A percentile compares a stretch with the other conserved stretches of the same genome.
These are phyloP conservation scores for Watsonalla binaria DNA, from an alignment of 2,888 invertebrate species.

Conservation along the genomic window DNA sequence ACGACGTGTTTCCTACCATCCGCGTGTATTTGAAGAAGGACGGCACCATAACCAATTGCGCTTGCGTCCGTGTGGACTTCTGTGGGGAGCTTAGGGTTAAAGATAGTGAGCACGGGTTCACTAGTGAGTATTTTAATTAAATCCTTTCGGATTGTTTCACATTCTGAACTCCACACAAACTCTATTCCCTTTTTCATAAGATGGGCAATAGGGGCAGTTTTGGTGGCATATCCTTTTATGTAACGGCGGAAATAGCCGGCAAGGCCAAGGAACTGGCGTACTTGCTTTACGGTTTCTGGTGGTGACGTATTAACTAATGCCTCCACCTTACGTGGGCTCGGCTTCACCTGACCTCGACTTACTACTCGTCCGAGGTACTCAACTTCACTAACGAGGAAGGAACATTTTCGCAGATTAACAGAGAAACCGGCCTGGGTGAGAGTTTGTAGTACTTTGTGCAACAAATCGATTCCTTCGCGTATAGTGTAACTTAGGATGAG, in stretches of 20 bases:
- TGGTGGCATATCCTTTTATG: constrained; percentile 9
- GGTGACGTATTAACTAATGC: constrained; percentile 14
- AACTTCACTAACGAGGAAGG: not conserved
- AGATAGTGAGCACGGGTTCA: constrained; percentile 14
- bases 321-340: constrained; percentile 19
- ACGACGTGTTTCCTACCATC: constrained; percentile 12
- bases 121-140: constrained; percentile 4
- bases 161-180: not conserved
- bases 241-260: constrained; percentile 22
- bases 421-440: no score
- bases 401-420: no score
- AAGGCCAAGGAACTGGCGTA: constrained; percentile 19
- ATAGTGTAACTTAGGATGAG: constrained; percentile 8
- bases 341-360: constrained; percentile 19
- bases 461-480: constrained; percentile 9
- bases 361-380: constrained; percentile 22
- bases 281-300: constrained; percentile 3
- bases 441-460: constrained; percentile 7
- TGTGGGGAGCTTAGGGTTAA: constrained; percentile 6
- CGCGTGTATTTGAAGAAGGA: constrained; percentile 10
- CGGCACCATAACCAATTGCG: constrained; percentile 6
- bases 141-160: not conserved
- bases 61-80: constrained; percentile 11
- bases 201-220: constrained; percentile 1
- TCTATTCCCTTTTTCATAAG: not conserved